Evolutionary conservation across 2,888 invertebrate genomes (phyloP).

Genomic region (Plebejus argus): DNA sequence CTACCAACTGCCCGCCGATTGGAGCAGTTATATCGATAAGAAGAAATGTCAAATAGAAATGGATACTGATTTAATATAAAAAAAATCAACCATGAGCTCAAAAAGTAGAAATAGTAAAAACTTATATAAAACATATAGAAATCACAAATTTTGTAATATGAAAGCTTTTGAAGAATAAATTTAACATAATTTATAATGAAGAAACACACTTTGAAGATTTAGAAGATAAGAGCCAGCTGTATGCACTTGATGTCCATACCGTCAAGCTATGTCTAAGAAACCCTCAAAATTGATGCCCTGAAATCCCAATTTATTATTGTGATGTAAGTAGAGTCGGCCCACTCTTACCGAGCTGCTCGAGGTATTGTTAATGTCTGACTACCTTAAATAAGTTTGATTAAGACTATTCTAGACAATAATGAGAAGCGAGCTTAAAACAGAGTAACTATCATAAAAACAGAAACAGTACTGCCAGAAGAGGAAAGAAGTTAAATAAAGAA

Average conservation of each 20-base stretch:
- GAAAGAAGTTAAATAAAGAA: constrained; percentile 30
- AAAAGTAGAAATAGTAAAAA: not conserved
- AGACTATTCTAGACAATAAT: constrained; percentile 34
- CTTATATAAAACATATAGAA: not conserved
- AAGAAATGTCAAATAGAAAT: not conserved
- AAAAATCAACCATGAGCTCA: not conserved
- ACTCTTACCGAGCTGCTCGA: constrained; percentile 69
- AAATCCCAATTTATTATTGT: constrained; percentile 41
- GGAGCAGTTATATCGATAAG: not conserved
- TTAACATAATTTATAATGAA: not conserved
- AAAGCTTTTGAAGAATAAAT: not conserved
- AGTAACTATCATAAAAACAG: not conserved
- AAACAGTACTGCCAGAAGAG: not conserved
- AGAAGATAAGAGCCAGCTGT: not conserved
- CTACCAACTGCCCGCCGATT: not conserved
- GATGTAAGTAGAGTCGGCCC: constrained; percentile 72
- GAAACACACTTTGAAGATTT: not conserved
- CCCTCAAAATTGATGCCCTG: not conserved
- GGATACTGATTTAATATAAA: not conserved
- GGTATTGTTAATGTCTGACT: constrained; percentile 53
- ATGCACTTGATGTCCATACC: not conserved
- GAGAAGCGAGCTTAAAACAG: constrained; percentile 18
- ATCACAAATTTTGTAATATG: not conserved
- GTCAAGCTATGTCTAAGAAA: not conserved
- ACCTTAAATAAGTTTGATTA: constrained; percentile 54